These are phyloP conservation scores for Xenus cinereus DNA, from an alignment of 2,113 vertebrate genomes.

Conservation along the genomic window DNA sequence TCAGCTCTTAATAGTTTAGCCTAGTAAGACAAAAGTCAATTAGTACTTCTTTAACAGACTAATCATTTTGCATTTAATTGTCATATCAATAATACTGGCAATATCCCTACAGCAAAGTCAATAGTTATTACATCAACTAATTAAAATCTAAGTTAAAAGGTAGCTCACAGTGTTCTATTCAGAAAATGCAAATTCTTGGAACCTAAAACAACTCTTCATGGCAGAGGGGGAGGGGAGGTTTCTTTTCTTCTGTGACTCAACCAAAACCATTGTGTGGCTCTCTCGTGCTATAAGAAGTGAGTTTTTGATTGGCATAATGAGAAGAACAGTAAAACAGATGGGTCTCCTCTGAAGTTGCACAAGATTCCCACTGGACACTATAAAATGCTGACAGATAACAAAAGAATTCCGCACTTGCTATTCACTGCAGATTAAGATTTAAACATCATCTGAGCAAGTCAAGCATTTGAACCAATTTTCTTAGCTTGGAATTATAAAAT, in stretches of 20 bases:
- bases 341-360: conserved; percentile 59
- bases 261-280: not conserved
- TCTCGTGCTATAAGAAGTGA: not conserved
- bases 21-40: conserved; percentile 62
- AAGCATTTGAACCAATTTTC: conserved; percentile 7
- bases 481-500: not conserved
- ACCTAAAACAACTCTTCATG: not conserved
- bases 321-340: conserved; percentile 54
- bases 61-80: conserved; percentile 73
- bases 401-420: conserved; percentile 44
- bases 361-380: conserved; percentile 65
- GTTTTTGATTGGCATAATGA: conserved; percentile 62
- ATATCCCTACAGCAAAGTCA: conserved; percentile 58
- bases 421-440: conserved; percentile 73
- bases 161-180: conserved; percentile 32
- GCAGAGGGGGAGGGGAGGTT: not conserved
- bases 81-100: conserved; percentile 69
- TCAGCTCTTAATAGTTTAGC: conserved; percentile 57
- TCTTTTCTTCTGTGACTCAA: not conserved
- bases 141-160: conserved; percentile 69
- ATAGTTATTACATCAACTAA: conserved; percentile 70
- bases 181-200: conserved; percentile 37
- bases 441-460: conserved; percentile 52
- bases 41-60: conserved; percentile 65
- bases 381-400: conserved; percentile 73